Base-by-base conservation (phyloP, 2,797 vertebrate genomes). In the Mormyrus hasselquistii region DNA sequence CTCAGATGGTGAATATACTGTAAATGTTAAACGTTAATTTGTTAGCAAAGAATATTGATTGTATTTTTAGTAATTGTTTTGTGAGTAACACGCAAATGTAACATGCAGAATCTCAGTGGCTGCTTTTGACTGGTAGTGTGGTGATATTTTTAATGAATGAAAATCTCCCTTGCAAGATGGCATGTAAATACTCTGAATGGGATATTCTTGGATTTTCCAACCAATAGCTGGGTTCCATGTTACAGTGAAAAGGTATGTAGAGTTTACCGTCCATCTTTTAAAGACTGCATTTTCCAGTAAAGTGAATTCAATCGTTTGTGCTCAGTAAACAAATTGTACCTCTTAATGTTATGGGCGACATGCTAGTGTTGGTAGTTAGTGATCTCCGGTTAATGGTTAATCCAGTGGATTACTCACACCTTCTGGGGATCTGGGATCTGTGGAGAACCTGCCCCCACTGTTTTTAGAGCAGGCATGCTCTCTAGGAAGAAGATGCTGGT, bases 281-380 rank as follows among this genome's bases (percentile, higher is more conserved):
- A 52, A 90, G 85, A 86, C 90, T 92, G 91, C 92, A 92, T 93
- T 92, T 93, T 92, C 91, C 92, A 91, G 88, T 76, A 44, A 89
- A 89, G 25, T 90, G 79, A n/a, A 85, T 89, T 41, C 4, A 79
- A 38, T 79, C 2, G 87, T 65, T 89, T 83, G 87, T 88, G 88
- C 90, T 49, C n/a, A 90, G 90, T 86, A 88, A 93, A 90, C 92
- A 92, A 92, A 93, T 91, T 93, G 92, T 92, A 92, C 92, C 92
- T 83, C 65, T 41, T 62, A 87, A 62, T 55, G 29, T 65, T 29
- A 55, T 9, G 4, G 49, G 50, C 5, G 25, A 86, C 22, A 16
- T 55, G 25, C 50, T 53, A 9, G 25, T 86, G 22, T 29, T 57
- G 22, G 14, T 55, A 50, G 9, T 50, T 2, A 16, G 44, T 25